phyloP scores from a whole-genome alignment of 2,888 invertebrate genomes.

The Noctua pronuba region DNA sequence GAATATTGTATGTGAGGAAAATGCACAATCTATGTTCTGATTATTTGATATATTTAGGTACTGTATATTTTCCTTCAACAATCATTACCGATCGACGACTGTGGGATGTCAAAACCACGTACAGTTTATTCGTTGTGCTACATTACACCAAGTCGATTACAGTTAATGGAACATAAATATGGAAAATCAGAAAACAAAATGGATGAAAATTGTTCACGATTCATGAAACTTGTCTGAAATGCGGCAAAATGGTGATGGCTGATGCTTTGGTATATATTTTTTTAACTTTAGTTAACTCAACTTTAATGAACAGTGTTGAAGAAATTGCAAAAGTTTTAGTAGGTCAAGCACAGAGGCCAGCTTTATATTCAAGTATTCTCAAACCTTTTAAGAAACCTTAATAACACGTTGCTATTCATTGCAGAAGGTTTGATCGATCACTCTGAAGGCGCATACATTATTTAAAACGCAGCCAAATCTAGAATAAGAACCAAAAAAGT shows the following conservation, averaged over 20 bases:
- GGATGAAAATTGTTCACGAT: not conserved
- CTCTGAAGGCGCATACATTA: conserved; percentile 2
- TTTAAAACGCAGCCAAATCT: not conserved
- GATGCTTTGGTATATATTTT: not conserved
- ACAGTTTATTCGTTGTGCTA: conserved; percentile 38
- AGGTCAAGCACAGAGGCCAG: conserved; percentile 21
- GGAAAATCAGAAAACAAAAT: conserved; percentile 30
- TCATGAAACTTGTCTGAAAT: not conserved
- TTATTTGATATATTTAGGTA: not conserved
- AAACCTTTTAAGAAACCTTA: conserved; percentile 26
- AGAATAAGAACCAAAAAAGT: conserved; percentile 5
- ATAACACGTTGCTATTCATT: conserved; percentile 20
- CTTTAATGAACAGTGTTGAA: not conserved
- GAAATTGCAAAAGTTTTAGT: conserved; percentile 9
- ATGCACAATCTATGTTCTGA: conserved; percentile 32
- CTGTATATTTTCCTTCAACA: conserved; percentile 28
- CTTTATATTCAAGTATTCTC: conserved; percentile 34
- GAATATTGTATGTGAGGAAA: conserved; percentile 39
- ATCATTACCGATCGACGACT: conserved; percentile 12
- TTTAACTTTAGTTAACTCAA: not conserved
- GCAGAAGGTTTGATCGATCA: conserved; percentile 36
- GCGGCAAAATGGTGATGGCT: not conserved
- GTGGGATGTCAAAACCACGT: conserved; percentile 28
- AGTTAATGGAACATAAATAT: conserved; percentile 32
- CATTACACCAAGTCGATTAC: conserved; percentile 32